Evolutionary conservation across 2,797 vertebrate species (phyloP).

Genomic region (Nannoperca australis): DNA sequence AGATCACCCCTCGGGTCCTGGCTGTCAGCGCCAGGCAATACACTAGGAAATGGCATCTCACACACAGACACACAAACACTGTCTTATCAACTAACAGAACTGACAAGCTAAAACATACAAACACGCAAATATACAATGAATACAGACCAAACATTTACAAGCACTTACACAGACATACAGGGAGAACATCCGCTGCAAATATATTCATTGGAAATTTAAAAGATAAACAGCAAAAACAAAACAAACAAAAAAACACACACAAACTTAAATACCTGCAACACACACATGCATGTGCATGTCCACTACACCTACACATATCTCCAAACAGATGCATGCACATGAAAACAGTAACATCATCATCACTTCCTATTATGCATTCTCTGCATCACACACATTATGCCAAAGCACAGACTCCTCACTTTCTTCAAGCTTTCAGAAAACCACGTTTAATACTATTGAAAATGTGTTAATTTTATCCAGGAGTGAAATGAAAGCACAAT

Average conservation of each 20-base stretch:
- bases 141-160: neutral
- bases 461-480: neutral
- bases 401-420: neutral
- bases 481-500: neutral
- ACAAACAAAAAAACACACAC: neutral
- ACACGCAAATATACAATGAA: neutral
- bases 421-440: neutral
- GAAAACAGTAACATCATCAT: neutral
- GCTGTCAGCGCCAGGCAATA: constrained; percentile 56
- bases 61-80: constrained; percentile 1
- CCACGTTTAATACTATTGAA: neutral
- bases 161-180: neutral
- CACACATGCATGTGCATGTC: neutral
- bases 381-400: constrained; percentile 6
- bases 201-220: neutral
- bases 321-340: constrained; percentile 18
- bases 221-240: neutral
- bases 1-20: constrained; percentile 49
- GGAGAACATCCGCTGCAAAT: neutral
- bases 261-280: neutral
- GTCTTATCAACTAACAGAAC: constrained; percentile 1
- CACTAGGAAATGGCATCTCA: constrained; percentile 19
- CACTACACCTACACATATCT: neutral
- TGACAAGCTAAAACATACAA: neutral
- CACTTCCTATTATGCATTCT: neutral